phyloP scores from a whole-genome alignment of 2,113 vertebrate species.

The Collichthys lucidus region DNA sequence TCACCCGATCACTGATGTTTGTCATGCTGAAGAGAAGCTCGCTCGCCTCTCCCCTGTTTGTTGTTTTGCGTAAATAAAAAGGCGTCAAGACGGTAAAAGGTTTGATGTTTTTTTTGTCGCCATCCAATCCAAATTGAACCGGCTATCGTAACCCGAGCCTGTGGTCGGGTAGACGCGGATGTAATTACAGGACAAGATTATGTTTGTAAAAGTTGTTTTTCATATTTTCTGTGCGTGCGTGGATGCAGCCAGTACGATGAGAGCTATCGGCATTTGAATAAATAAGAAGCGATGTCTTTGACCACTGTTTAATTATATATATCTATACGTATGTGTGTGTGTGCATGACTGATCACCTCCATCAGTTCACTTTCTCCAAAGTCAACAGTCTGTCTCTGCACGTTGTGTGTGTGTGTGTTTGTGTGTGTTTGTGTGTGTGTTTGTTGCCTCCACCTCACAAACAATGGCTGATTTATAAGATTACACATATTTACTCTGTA shows the following conservation, averaged over 20 bases:
- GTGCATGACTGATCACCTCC: slow-evolving; percentile 68
- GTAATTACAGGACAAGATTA: neutral
- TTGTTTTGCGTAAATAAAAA: neutral
- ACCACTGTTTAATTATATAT: too few species aligned
- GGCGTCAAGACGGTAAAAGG: neutral
- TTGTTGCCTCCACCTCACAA: slow-evolving; percentile 54
- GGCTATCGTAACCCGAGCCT: neutral
- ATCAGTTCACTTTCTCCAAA: slow-evolving; percentile 70
- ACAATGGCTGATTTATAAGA: slow-evolving; percentile 82
- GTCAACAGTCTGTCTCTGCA: slow-evolving; percentile 71
- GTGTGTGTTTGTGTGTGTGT: too few species aligned
- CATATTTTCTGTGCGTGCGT: neutral
- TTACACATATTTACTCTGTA: slow-evolving; percentile 81
- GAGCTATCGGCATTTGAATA: too few species aligned
- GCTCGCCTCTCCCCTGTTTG: neutral
- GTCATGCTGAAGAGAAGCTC: too few species aligned
- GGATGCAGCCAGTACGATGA: too few species aligned
- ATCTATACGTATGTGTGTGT: neutral
- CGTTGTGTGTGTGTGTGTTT: slow-evolving; percentile 16
- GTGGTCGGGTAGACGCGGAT: neutral
- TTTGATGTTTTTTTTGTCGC: neutral
- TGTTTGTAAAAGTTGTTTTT: neutral
- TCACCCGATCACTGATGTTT: neutral
- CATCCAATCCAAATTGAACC: neutral
- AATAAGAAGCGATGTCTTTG: too few species aligned